A percentile compares a stretch with the other conserved stretches of the same genome.
Evolutionary conservation across 1,140 invertebrate genomes (phyloP).

Genomic region (Daktulosphaira vitifoliae): DNA sequence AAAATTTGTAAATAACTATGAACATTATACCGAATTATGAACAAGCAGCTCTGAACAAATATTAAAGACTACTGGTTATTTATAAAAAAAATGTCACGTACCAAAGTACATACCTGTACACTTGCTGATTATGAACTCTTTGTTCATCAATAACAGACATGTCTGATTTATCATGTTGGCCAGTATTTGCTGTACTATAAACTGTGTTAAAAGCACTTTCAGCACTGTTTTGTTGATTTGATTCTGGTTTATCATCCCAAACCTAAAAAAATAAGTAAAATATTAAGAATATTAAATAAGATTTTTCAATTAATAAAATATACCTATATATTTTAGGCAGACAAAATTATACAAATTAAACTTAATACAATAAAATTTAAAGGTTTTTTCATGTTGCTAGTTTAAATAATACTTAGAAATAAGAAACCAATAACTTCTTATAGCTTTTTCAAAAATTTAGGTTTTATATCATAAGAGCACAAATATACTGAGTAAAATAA

Average conservation of each 20-base stretch:
- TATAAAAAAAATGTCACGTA: conserved; percentile 31
- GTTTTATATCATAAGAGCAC: too few species aligned
- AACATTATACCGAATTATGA: neutral
- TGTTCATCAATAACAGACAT: conserved; percentile 29
- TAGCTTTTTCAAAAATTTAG: too few species aligned
- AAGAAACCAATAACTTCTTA: too few species aligned
- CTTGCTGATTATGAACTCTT: conserved; percentile 31
- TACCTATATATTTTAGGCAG: too few species aligned
- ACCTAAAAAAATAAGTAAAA: neutral
- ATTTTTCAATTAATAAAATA: too few species aligned
- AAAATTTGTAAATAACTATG: neutral
- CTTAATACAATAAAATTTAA: too few species aligned
- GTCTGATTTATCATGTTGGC: conserved; percentile 29
- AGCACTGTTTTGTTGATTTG: conserved; percentile 23
- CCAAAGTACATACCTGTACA: conserved; percentile 34
- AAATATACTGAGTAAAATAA: too few species aligned
- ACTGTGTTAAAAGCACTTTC: conserved; percentile 26
- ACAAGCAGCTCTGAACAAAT: conserved; percentile 2
- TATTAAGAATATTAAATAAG: neutral
- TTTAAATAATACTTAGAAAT: too few species aligned
- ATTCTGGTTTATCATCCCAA: conserved; percentile 27
- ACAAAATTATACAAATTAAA: too few species aligned
- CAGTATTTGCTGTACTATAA: conserved; percentile 17
- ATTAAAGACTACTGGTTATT: conserved; percentile 17
- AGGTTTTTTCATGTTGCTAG: too few species aligned